Conservation (phyloP, 2,797 vertebrate genomes). For the Neosalanx taihuensis region DNA sequence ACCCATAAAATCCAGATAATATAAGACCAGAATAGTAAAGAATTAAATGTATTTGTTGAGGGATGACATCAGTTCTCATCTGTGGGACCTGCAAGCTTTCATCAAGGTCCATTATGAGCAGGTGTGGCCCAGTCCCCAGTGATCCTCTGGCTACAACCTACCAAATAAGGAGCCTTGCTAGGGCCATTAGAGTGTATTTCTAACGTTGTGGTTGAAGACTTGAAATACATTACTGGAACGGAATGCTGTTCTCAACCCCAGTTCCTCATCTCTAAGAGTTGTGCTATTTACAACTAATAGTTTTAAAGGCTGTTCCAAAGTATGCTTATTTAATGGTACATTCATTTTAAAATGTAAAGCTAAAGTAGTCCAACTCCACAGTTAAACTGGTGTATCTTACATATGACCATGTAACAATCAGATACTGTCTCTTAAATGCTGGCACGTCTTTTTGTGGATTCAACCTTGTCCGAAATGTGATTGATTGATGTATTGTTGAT, state of each 20-base stretch:
- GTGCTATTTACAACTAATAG: no score
- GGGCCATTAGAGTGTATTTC: conserved; percentile 51
- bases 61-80: conserved; percentile 30
- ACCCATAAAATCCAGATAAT: not conserved
- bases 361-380: not conserved
- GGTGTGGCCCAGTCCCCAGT: conserved; percentile 49
- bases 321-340: not conserved
- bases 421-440: not conserved
- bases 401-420: not conserved
- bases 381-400: not conserved
- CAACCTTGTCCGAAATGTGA: not conserved
- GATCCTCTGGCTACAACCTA: conserved; percentile 36
- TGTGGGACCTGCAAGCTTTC: conserved; percentile 39
- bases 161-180: conserved; percentile 56
- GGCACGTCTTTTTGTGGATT: not conserved
- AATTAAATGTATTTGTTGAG: conserved; percentile 23
- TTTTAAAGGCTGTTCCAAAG: not conserved
- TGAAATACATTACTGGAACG: not conserved
- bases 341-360: not conserved
- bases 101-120: conserved; percentile 45
- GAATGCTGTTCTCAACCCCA: not conserved
- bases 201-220: conserved; percentile 36
- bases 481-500: not conserved
- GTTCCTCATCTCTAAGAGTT: not conserved
- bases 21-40: not conserved